phyloP scores from a whole-genome alignment of 2,113 vertebrate genomes.

The Brienomyrus brachyistius region DNA sequence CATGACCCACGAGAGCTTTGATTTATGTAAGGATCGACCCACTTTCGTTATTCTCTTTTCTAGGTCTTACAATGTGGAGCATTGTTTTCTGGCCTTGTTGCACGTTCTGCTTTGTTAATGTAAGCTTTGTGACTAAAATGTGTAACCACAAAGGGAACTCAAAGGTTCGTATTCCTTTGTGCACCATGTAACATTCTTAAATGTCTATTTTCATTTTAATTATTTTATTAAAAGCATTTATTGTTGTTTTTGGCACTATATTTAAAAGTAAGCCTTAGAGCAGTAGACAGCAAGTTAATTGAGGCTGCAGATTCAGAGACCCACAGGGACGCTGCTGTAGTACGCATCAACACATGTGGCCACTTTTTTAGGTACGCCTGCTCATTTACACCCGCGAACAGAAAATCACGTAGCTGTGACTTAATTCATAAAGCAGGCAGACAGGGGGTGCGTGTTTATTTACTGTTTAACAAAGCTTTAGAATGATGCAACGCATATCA shows the following conservation, averaged over 20 bases:
- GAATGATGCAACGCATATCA: neutral
- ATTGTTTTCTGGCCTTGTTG: neutral
- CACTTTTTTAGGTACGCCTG: neutral
- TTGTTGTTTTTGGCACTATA: neutral
- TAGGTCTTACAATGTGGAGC: constrained; percentile 8
- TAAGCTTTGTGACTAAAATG: neutral
- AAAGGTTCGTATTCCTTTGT: neutral
- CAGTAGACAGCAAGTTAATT: neutral
- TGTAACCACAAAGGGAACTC: neutral
- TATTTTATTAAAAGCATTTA: neutral
- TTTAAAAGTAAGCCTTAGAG: neutral
- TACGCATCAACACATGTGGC: neutral
- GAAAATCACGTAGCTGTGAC: neutral
- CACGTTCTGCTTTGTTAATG: neutral
- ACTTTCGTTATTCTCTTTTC: neutral
- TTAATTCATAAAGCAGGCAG: neutral
- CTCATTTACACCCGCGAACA: neutral
- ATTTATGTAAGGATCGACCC: constrained; percentile 5
- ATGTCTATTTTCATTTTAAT: neutral
- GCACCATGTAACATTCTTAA: neutral
- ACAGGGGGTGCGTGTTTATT: neutral
- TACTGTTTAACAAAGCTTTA: neutral
- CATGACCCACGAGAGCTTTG: neutral
- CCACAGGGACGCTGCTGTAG: neutral
- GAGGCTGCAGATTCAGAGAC: neutral